Conservation (phyloP, 2,113 vertebrate genomes). For the Ceyx melanurus region DNA sequence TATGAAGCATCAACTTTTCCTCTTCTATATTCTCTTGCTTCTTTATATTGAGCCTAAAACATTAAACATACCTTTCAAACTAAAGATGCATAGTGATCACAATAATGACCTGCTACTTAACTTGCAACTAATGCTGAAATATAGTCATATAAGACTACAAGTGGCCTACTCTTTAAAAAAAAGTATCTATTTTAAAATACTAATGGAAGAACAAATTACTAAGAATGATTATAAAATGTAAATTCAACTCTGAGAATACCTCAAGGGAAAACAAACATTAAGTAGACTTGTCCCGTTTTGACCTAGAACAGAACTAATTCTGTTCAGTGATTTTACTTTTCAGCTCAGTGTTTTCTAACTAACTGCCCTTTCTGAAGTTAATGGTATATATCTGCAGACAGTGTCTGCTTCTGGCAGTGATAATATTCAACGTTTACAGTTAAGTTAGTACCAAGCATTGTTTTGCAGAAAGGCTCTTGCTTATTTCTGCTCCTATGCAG, state of each 20-base stretch:
- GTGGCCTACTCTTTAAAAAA: neutral
- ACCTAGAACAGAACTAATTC: neutral
- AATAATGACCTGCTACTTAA: neutral
- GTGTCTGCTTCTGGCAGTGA: neutral
- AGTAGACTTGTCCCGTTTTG: neutral
- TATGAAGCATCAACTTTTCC: conserved; percentile 71
- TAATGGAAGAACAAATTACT: neutral
- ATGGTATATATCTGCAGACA: neutral
- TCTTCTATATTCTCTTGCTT: conserved; percentile 76
- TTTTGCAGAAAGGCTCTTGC: neutral
- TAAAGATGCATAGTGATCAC: neutral
- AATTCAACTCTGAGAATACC: neutral
- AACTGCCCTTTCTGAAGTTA: no score
- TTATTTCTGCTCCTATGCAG: neutral
- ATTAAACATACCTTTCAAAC: neutral
- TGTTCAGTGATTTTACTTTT: neutral
- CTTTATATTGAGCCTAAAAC: conserved; percentile 75
- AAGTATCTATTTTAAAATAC: neutral
- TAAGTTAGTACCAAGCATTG: neutral
- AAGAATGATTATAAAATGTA: neutral
- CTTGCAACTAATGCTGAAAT: neutral
- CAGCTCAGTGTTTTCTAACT: neutral
- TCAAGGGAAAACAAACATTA: neutral
- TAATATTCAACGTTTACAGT: neutral
- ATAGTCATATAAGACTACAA: neutral